phyloP scores from a whole-genome alignment of 2,888 invertebrate genomes.

The Pelosia muscerda region DNA sequence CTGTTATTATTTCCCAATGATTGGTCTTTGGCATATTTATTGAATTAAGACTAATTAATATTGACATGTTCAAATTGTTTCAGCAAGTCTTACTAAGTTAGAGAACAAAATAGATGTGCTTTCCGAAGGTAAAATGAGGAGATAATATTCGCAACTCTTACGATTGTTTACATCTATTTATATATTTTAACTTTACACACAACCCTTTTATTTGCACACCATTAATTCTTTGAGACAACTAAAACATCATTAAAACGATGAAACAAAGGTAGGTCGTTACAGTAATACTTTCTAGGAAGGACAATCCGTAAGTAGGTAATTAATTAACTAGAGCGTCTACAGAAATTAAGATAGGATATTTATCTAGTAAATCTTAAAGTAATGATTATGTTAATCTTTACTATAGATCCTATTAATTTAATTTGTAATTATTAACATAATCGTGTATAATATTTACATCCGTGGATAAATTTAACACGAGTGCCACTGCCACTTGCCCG shows the following conservation, averaged over 20 bases:
- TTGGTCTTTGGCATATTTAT: conserved; percentile 85
- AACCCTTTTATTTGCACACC: conserved; percentile 87
- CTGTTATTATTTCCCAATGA: conserved; percentile 82
- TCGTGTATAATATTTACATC: conserved; percentile 83
- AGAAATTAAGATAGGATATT: conserved; percentile 81
- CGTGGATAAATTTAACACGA: conserved; percentile 72
- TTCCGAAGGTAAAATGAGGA: conserved; percentile 55
- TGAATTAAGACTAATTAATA: conserved; percentile 72
- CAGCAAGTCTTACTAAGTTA: conserved; percentile 56
- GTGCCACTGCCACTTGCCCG: conserved; percentile 73
- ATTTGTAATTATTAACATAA: conserved; percentile 82
- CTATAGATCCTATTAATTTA: conserved; percentile 82
- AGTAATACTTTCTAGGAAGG: conserved; percentile 70
- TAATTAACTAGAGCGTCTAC: conserved; percentile 78
- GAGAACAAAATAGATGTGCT: conserved; percentile 63
- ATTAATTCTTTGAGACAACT: conserved; percentile 74
- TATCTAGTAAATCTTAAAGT: conserved; percentile 80
- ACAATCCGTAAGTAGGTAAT: conserved; percentile 61
- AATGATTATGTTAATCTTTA: conserved; percentile 85
- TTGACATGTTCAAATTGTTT: conserved; percentile 70
- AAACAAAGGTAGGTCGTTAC: conserved; percentile 62
- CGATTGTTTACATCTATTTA: conserved; percentile 81
- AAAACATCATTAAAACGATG: conserved; percentile 60
- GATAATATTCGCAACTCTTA: conserved; percentile 72
- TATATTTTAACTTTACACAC: conserved; percentile 86